Percentiles rank a stretch among this genome's conserved stretches.
Conservation (phyloP, 2,797 vertebrate species). For the Danio aesculapii region DNA sequence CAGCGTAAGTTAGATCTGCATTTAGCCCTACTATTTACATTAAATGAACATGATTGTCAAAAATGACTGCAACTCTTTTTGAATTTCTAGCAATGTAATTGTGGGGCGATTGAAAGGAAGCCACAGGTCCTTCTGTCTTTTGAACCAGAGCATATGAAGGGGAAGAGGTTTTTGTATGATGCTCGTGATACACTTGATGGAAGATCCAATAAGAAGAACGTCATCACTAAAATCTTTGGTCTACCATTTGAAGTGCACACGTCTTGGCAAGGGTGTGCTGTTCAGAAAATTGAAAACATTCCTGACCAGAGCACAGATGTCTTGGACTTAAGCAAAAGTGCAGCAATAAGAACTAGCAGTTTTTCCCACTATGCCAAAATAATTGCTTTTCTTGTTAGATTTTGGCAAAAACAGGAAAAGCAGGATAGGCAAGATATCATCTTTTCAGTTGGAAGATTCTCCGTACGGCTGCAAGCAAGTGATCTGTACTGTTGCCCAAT, state of each 20-base stretch:
- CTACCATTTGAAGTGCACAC: background rate
- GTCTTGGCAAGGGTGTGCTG: background rate
- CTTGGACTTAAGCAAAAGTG: background rate
- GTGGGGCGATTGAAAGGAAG: background rate
- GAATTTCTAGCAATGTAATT: background rate
- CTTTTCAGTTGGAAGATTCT: background rate
- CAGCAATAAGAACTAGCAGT: fast-evolving
- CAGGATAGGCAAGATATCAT: background rate
- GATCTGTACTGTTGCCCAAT: slow-evolving; percentile 31
- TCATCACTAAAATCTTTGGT: background rate
- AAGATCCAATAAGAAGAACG: background rate
- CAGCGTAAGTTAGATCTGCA: background rate
- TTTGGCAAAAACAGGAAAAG: background rate
- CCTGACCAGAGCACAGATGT: background rate
- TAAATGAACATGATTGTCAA: background rate
- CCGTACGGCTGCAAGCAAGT: background rate
- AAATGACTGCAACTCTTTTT: background rate
- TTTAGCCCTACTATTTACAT: no score
- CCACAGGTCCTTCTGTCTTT: background rate
- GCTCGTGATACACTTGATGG: no score
- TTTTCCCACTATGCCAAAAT: slow-evolving; percentile 24
- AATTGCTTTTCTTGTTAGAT: background rate
- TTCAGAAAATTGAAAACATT: background rate
- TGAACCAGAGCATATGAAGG: background rate
- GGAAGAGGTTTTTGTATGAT: slow-evolving; percentile 16